Conservation (phyloP, 1,140 invertebrate genomes). For the Zophobas atratus region DNA sequence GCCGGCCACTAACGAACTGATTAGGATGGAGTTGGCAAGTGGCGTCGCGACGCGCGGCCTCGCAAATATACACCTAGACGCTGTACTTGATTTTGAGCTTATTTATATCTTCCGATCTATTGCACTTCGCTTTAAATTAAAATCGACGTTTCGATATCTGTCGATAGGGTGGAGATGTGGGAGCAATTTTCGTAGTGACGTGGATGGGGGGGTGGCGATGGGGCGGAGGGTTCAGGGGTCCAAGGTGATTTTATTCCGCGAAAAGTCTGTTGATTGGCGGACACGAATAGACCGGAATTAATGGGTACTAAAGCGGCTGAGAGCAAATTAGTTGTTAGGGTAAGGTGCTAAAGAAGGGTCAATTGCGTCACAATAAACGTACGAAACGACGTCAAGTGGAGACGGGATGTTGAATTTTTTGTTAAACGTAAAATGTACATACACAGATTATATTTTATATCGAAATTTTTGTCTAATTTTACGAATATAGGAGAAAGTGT, state of each 20-base stretch:
- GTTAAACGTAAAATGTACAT: too few species aligned
- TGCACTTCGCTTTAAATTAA: conserved; percentile 30
- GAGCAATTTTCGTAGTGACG: too few species aligned
- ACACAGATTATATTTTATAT: too few species aligned
- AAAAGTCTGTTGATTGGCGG: conserved; percentile 35
- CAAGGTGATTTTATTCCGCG: conserved; percentile 12
- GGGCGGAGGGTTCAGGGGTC: background rate
- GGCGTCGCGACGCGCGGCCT: conserved; percentile 56
- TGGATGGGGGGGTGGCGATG: background rate
- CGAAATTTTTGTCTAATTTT: too few species aligned
- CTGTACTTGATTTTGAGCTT: conserved; percentile 45
- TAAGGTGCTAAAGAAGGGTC: background rate
- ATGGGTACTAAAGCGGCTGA: conserved; percentile 31
- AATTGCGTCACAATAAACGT: background rate
- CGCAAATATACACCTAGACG: conserved; percentile 51
- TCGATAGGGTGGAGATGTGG: background rate
- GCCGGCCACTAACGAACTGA: conserved; percentile 50
- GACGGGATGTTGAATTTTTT: too few species aligned
- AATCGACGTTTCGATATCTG: conserved; percentile 17
- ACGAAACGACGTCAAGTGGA: too few species aligned
- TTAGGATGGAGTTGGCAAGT: conserved; percentile 49
- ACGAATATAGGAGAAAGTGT: too few species aligned
- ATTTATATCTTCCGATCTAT: conserved; percentile 48
- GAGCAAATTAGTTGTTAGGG: background rate
- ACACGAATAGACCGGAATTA: conserved; percentile 24